Evolutionary conservation across 2,797 vertebrate genomes (phyloP), one percentile per base, ranked within the genome.

Genomic region (Parauchenoglanis punctatus): DNA sequence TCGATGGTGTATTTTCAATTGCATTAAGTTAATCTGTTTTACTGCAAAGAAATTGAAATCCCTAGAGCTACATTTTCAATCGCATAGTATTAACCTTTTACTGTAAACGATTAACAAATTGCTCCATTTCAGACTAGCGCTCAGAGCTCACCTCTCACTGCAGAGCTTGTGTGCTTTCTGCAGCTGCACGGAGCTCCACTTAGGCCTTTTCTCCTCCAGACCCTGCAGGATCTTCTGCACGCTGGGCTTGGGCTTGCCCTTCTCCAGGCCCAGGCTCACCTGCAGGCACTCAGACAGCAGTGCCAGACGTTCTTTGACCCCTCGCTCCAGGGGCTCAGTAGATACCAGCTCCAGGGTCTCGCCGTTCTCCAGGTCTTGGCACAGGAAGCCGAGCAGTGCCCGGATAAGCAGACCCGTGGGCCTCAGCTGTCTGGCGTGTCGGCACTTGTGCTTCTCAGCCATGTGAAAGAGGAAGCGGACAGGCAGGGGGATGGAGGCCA

Each of bases 391-490:
- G 92, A 99, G 94, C 91, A 98, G 92, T 90, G 94, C 96, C 97
- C 97, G 97, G 92, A 97, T 95, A 92, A 99, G 96, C 92, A 98
- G 95, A 91, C 97, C 97, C 89, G 94, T 92, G 93, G 95, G 96
- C 92, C 96, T 97, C 91, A 96, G 95, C 95, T 96, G 96, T 94
- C 94, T 94, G 91, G 95, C 92, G 92, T 97, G 96, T 94, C 97
- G 95, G 93, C 97, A 96, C 93, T 98, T 96, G 93, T 96, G 96
- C 93, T 96, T 97, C 95, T 99, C 97, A 88, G 97, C 96, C 92
- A 96, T 93, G 93, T 95, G 94, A 96, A 98, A 98, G 90, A 99
- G 96, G 94, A 96, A 97, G 90, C 98, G 98, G 92, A 99, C 85
- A 88, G 98, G 93, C 86, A 97, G 95, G 93, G 97, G 97, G 93